A percentile compares a stretch with the other conserved stretches of the same genome.
Evolutionary conservation across 2,888 invertebrate genomes (phyloP).

Genomic region (Drosophila parthenogenetica): DNA sequence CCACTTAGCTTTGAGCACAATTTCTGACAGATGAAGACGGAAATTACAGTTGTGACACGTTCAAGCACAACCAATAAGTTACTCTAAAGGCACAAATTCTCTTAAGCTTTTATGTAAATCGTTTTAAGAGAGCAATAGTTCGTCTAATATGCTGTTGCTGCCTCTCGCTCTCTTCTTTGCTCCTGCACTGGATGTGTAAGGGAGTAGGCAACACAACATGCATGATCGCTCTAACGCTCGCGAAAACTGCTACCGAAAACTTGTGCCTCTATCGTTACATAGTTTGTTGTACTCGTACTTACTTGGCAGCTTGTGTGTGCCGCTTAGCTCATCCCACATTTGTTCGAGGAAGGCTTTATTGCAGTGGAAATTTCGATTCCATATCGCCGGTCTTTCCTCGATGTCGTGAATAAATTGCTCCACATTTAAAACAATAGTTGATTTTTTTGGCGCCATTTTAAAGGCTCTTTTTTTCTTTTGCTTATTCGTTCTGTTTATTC

Average conservation of each 20-base stretch:
- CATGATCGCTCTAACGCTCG: not conserved
- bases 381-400: conserved; percentile 84
- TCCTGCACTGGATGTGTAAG: too few species aligned
- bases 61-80: conserved; percentile 10
- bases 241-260: conserved; percentile 1
- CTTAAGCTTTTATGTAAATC: not conserved
- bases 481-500: conserved; percentile 12
- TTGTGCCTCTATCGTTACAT: conserved; percentile 35
- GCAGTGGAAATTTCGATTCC: conserved; percentile 85
- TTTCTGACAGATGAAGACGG: conserved; percentile 69
- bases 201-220: not conserved
- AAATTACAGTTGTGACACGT: conserved; percentile 8
- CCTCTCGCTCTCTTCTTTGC: not conserved
- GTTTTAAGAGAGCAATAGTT: conserved; percentile 2
- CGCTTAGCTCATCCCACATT: conserved; percentile 85
- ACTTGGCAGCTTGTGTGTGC: conserved; percentile 84
- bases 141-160: not conserved
- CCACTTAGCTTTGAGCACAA: conserved; percentile 85
- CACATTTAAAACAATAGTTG: conserved; percentile 84
- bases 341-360: conserved; percentile 85
- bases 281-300: conserved; percentile 60
- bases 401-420: conserved; percentile 85
- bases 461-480: conserved; percentile 14
- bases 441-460: conserved; percentile 84
- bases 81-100: conserved; percentile 37